Conservation (phyloP, 2,888 invertebrate species). For the Ennomos fuscantarius region DNA sequence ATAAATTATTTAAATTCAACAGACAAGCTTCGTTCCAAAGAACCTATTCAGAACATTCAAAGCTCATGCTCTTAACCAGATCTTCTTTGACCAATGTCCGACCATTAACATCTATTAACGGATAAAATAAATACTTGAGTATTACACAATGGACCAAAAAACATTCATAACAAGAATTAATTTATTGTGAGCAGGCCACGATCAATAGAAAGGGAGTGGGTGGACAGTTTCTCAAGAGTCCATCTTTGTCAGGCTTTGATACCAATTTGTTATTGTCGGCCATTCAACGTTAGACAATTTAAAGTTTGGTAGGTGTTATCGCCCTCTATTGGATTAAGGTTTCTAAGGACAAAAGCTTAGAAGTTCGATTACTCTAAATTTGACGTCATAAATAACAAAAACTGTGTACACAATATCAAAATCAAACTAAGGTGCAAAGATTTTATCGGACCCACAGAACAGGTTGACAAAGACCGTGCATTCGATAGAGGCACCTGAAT, state of each 20-base stretch:
- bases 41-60: conserved; percentile 48
- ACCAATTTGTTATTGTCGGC: conserved; percentile 83
- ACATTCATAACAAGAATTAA: conserved; percentile 83
- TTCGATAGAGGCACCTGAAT: conserved; percentile 78
- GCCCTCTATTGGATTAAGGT: conserved; percentile 63
- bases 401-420: conserved; percentile 39
- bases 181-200: conserved; percentile 78
- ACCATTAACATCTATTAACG: conserved; percentile 70
- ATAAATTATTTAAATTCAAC: conserved; percentile 39
- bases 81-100: conserved; percentile 79
- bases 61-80: conserved; percentile 48
- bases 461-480: conserved; percentile 73
- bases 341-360: conserved; percentile 42
- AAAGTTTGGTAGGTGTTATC: conserved; percentile 76
- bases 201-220: conserved; percentile 82
- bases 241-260: conserved; percentile 84
- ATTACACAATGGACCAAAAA: conserved; percentile 78
- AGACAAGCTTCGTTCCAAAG: conserved; percentile 35
- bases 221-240: conserved; percentile 84
- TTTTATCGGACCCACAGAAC: conserved; percentile 66
- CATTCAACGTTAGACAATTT: conserved; percentile 78
- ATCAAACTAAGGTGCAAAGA: conserved; percentile 61
- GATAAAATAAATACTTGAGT: conserved; percentile 75
- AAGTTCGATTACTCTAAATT: conserved; percentile 28
- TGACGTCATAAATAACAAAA: conserved; percentile 44